Base-by-base conservation (phyloP, 2,888 invertebrate genomes). In the Metopia argyrocephala region DNA sequence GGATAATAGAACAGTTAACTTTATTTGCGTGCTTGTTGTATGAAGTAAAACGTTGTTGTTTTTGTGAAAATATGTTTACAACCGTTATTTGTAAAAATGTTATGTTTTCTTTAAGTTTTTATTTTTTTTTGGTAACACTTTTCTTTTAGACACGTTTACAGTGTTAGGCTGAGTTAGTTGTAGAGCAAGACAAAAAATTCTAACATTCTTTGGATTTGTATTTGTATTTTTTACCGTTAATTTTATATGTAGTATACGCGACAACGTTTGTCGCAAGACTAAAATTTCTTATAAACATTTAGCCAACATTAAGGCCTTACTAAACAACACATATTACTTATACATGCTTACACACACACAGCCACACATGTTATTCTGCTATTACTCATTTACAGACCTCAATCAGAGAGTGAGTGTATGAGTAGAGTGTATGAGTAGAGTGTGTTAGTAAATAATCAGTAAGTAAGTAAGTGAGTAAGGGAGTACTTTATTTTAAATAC, bases 251-350 rank as follows among this genome's bases (percentile, higher is more conserved):
- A 78, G 74, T 78, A 52, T 21, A 70, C 78, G 70, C 62, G 80
- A 80, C 85, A 81, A 79, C 68, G 78, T 69, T 54, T 71, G 79
- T 54, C 70, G 76, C 78, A 83, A 78, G 78, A 82, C 83, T 84
- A 82, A 83, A 84, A 83, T 85, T 85, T 86, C 85, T 50, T 80
- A 70, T 71, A 75, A 79, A 76, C 76, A 62, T 76, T 76, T 74
- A 59, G 76, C 61, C 69, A 76, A 76, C 79, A 79, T 76, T 80
- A 73, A 80, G 78, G 65, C 85, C 86, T 87, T 85, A 86, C 86
- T 85, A 87, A 86, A 86, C 85, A 85, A 64, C 74, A 62, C 82
- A 84, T 82, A 81, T 56, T 27, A 62, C 59, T 78, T 56, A 78
- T 78, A 73, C 70, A 78, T 69, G 50, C 66, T 71, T 70, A 74